Conservation (phyloP, 2,797 vertebrate species). For the Myripristis murdjan region DNA sequence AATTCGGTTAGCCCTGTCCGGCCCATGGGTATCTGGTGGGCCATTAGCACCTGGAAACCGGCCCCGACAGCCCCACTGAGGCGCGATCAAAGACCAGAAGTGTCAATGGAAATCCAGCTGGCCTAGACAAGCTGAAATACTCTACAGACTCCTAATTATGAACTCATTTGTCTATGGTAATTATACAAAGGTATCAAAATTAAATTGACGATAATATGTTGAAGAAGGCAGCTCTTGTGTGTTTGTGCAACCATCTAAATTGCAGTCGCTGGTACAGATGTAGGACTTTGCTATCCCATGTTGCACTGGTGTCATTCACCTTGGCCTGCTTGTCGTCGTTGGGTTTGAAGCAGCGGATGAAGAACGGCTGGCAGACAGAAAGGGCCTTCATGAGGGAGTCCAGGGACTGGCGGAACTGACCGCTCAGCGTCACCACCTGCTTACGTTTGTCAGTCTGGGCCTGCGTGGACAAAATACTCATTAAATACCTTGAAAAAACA, state of each 20-base stretch:
- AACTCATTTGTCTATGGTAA: background rate
- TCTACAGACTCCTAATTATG: too few relatives aligned
- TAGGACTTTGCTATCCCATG: background rate
- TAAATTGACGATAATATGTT: too few relatives aligned
- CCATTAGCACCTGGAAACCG: too few relatives aligned
- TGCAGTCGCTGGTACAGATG: background rate
- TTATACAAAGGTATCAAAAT: too few relatives aligned
- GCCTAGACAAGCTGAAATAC: too few relatives aligned
- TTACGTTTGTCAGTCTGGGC: slow-evolving; percentile 83
- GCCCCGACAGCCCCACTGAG: too few relatives aligned
- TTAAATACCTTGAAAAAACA: too few relatives aligned
- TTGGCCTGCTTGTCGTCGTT: slow-evolving; percentile 92
- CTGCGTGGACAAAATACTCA: slow-evolving; percentile 30
- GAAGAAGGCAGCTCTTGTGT: too few relatives aligned
- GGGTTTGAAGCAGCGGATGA: slow-evolving; percentile 97
- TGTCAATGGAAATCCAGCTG: too few relatives aligned
- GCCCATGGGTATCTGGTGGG: too few relatives aligned
- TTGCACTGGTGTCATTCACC: slow-evolving; percentile 78
- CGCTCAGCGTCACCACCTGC: slow-evolving; percentile 88
- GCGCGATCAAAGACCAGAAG: too few relatives aligned
- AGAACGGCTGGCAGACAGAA: slow-evolving; percentile 92
- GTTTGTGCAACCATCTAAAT: background rate
- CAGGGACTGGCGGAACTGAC: slow-evolving; percentile 95
- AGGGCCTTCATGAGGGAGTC: slow-evolving; percentile 96
- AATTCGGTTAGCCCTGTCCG: too few relatives aligned